Conservation (phyloP, 2,888 invertebrate genomes). For the Microplitis deprimator region DNA sequence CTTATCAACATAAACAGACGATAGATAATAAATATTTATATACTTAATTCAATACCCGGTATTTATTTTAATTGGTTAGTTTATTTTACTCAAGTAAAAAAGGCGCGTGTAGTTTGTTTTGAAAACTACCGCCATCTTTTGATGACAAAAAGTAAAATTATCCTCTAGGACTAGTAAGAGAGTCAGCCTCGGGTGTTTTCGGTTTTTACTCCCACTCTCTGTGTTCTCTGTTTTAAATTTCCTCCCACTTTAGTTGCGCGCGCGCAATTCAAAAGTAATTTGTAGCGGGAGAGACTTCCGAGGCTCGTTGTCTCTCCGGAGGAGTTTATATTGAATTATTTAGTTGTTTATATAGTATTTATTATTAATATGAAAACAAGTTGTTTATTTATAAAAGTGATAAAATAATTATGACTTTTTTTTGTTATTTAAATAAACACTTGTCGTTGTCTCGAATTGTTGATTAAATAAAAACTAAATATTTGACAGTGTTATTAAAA, state of each 20-base stretch:
- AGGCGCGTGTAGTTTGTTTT: background rate
- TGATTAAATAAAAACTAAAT: background rate
- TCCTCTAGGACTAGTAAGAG: no score
- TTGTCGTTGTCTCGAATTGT: background rate
- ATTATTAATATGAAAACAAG: background rate
- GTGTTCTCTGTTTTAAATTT: no score
- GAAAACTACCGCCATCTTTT: background rate
- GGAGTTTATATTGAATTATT: background rate
- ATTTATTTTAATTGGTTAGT: background rate
- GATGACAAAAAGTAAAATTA: no score
- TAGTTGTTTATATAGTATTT: background rate
- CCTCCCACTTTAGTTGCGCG: no score
- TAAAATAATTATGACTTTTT: background rate
- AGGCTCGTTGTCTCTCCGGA: no score
- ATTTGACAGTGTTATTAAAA: background rate
- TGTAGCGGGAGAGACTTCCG: no score
- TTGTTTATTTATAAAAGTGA: background rate
- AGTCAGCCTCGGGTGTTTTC: no score
- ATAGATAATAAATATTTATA: no score
- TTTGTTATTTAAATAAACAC: background rate
- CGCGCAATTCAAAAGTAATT: no score
- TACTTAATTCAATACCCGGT: no score
- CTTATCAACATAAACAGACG: no score
- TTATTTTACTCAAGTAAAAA: background rate
- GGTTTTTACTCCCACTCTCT: no score